These are phyloP conservation scores for Gulo gulo DNA, from an alignment of 2,113 vertebrate genomes.

Conservation along the genomic window DNA sequence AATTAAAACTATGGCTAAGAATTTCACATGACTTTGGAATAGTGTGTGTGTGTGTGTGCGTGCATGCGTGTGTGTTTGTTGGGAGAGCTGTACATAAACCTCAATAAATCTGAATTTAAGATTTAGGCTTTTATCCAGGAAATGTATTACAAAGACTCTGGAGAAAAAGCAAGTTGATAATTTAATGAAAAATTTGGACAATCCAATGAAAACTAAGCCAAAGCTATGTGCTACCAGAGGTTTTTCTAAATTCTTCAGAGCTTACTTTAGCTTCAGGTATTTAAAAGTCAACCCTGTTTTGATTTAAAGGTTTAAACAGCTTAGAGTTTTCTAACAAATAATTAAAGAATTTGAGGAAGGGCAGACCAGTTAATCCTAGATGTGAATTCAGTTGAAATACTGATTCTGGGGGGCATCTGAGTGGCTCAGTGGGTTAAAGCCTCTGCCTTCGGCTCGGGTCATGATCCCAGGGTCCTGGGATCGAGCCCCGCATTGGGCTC, in stretches of 20 bases:
- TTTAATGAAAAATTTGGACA: slow-evolving; percentile 63
- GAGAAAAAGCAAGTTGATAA: slow-evolving; percentile 51
- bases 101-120: slow-evolving; percentile 55
- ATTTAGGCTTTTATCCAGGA: slow-evolving; percentile 64
- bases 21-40: not conserved
- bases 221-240: not conserved
- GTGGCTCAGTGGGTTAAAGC: too few species aligned
- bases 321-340: not conserved
- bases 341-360: slow-evolving; percentile 29
- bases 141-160: slow-evolving; percentile 59
- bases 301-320: slow-evolving; percentile 62
- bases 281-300: slow-evolving; percentile 59
- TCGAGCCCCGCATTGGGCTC: too few species aligned
- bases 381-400: slow-evolving; percentile 48
- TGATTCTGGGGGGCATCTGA: too few species aligned
- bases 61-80: not conserved
- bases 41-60: not conserved
- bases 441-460: too few species aligned
- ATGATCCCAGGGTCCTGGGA: too few species aligned
- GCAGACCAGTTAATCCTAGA: slow-evolving; percentile 36
- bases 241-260: slow-evolving; percentile 46
- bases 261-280: slow-evolving; percentile 62
- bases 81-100: slow-evolving; percentile 3
- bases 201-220: slow-evolving; percentile 59
- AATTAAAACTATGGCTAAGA: not conserved